Conservation (phyloP, 2,113 vertebrate species). For the Centropus unirufus region DNA sequence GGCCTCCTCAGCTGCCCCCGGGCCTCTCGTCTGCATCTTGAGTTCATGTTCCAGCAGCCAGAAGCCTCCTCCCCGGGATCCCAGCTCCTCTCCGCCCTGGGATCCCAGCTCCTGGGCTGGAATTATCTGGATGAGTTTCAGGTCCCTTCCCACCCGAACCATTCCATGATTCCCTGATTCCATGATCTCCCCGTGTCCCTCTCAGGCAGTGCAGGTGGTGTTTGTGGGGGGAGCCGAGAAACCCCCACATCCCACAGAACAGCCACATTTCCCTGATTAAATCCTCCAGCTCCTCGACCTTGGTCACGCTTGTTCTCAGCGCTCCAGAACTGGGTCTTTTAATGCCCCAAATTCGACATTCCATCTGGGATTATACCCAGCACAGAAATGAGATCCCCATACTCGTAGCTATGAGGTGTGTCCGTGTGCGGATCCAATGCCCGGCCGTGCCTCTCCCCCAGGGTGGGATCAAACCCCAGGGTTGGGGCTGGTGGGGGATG, state of each 20-base stretch:
- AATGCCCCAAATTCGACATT: constrained; percentile 21
- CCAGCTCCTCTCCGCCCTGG: not conserved
- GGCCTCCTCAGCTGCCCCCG: not conserved
- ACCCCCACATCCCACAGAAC: not conserved
- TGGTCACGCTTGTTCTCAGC: not conserved
- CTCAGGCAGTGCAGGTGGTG: not conserved
- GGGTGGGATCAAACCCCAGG: not conserved
- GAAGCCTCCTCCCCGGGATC: not conserved
- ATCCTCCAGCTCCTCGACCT: not conserved
- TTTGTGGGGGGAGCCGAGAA: not conserved
- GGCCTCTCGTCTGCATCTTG: not conserved
- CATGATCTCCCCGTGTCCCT: too few species aligned
- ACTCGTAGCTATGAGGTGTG: not conserved
- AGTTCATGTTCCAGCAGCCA: not conserved
- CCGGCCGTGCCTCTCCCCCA: too few species aligned
- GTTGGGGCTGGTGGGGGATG: not conserved
- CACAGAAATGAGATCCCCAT: constrained; percentile 21
- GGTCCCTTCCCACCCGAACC: too few species aligned
- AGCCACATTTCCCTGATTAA: not conserved
- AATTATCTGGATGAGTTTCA: too few species aligned
- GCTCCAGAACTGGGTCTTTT: constrained; percentile 29
- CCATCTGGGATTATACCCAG: constrained; percentile 37
- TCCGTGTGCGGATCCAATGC: fast-evolving
- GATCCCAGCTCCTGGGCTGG: not conserved
- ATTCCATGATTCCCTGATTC: too few species aligned